phyloP scores from a whole-genome alignment of 2,888 invertebrate species.

The Enchytraeus crypticus region DNA sequence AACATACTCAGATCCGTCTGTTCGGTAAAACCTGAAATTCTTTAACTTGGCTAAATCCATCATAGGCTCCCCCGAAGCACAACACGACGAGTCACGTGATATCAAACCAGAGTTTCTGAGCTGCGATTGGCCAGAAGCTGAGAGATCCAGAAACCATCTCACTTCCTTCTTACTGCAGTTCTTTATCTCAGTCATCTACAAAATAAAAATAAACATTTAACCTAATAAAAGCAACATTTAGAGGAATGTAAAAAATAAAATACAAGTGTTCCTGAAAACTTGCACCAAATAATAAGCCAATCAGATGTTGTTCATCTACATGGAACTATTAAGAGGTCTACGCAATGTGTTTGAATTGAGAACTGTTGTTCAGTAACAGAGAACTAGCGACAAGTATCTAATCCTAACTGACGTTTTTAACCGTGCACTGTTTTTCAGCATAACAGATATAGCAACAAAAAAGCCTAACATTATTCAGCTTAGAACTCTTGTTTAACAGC shows the following conservation, averaged over 20 bases:
- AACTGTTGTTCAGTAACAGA: background rate
- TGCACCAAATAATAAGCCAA: no score
- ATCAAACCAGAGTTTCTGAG: background rate
- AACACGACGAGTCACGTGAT: no score
- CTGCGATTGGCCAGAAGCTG: constrained; percentile 25
- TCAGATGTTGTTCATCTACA: no score
- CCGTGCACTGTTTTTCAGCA: no score
- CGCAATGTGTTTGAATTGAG: background rate
- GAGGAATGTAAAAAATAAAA: no score
- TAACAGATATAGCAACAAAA: no score
- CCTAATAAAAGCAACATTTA: background rate
- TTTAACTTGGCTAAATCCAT: no score
- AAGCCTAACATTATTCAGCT: background rate
- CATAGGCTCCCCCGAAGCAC: no score
- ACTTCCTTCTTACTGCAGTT: constrained; percentile 41
- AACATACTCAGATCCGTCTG: no score
- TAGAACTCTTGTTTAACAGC: background rate
- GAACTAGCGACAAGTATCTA: background rate
- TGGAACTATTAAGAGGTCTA: background rate
- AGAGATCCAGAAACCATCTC: constrained; percentile 42
- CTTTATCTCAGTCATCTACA: constrained; percentile 28
- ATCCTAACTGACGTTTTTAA: background rate
- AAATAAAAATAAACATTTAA: background rate
- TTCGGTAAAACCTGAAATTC: no score
- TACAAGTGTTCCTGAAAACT: no score